Evolutionary conservation across 2,888 invertebrate species (phyloP), one percentile per base, ranked within the genome.

Genomic region (Trachelus stipa): DNA sequence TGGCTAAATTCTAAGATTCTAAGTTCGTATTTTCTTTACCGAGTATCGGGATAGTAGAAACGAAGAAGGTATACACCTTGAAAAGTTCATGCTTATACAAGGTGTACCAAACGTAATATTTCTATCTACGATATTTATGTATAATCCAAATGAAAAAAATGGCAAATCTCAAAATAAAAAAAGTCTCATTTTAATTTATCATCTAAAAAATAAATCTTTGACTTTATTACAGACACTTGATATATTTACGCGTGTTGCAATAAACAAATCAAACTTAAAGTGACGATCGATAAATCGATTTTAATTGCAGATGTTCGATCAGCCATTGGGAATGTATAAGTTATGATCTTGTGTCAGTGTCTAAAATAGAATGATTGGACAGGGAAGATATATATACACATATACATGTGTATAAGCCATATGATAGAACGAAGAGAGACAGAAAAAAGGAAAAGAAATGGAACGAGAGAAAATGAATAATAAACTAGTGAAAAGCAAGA

Each of bases 21-120:
- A 56, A 56, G 56, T 56, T 56, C 56, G 23, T 23, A 56, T 56
- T 56, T 56, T 56, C 56, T 56, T 56, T 23, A 56, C 56, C 23
- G 56, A 56, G 37, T 56, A 68, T 73, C 34, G n/a, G 30, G 34
- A 68, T 40, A 30, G n/a, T n/a, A 30, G 11, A 34, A 35, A 23
- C 15, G 23, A 73, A 37, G 34, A 71, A 56, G 23, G 76, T 68
- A 30, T 34, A 15, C 31, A 37, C 11, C 33, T 31, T 31, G 37
- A 73, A 34, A 35, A 56, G 68, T 33, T 73, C 73, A 56, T 73
- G 40, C 71, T 35, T 56, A 56, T 76, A 69, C 69, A 37, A 71
- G 31, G 71, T 76, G 76, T 73, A 68, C 73, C 76, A 68, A 71
- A 34, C 56, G 68, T 73, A 76, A 73, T 73, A 56, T 76, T 71